Conservation (phyloP, 1,140 invertebrate genomes). For the Tyrophagus putrescentiae region DNA sequence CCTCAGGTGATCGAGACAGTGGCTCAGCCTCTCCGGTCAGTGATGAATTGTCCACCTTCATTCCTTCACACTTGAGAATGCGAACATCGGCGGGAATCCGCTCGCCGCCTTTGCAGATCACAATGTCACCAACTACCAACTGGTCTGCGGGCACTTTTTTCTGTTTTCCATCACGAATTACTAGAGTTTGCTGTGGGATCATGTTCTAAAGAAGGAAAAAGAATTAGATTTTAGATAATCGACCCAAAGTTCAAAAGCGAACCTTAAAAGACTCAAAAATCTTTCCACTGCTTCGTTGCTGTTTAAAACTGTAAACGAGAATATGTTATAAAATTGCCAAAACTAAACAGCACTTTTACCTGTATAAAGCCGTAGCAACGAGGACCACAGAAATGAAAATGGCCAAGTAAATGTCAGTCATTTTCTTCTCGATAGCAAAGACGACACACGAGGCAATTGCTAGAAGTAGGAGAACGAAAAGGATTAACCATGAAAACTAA, state of each 20-base stretch:
- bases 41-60: conserved; percentile 48
- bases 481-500: no score
- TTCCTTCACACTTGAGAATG: conserved; percentile 16
- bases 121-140: conserved; percentile 53
- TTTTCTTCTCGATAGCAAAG: conserved; percentile 42
- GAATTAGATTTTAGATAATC: conserved; percentile 1
- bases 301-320: no score
- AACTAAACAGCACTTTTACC: no score
- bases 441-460: conserved; percentile 52
- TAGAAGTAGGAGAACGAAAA: no score
- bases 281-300: conserved; percentile 32
- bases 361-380: not conserved
- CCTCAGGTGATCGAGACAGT: conserved; percentile 35
- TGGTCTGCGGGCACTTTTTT: conserved; percentile 64
- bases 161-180: conserved; percentile 83
- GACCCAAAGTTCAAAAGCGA: no score
- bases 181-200: conserved; percentile 56
- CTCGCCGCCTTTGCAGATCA: conserved; percentile 63
- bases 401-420: no score
- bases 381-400: not conserved
- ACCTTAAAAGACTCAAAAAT: conserved; percentile 26
- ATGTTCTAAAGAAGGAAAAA: conserved; percentile 25
- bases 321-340: no score
- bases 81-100: conserved; percentile 33
- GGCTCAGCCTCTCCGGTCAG: conserved; percentile 59